Evolutionary conservation across 2,113 vertebrate species (phyloP), one percentile per base, ranked within the genome.

Genomic region (Brienomyrus longianalis): DNA sequence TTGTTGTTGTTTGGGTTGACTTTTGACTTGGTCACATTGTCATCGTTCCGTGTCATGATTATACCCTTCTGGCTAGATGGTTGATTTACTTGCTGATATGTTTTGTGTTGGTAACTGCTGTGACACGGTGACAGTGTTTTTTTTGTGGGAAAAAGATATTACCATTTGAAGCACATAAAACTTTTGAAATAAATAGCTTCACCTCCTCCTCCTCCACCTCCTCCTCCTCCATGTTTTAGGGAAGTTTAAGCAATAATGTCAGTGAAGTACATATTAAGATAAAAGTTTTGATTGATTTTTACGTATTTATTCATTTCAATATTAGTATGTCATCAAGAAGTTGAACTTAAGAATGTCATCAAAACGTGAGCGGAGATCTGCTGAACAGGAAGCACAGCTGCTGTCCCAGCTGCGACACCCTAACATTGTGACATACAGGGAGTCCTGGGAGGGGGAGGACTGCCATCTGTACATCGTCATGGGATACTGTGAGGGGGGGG

Each of bases 401-500:
- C 93, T 99, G 19, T 99, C 98, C 47, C 96, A 95, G 92, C 92
- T 99, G 90, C 96, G 96, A 52, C 98, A 99, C 90, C 98, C 98
- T 3, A 99, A 99, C 93, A 99, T 99, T 1, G 98, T 99, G 91
- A 98, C 97, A 23, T 99, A 99, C 94, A 96, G 96, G 86, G 98
- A 99, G 93, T 99, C 98, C 0, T 99, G 98, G 98, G 98, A 99
- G 92, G 98, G 97, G 39, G 95, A 96, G 0, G 97, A 98, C 59
- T 96, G 97, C 88, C 96, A 98, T 43, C 95, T 99, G 0, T 99
- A 99, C 88, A 99, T 99, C 0, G 98, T 97, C 80, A 99, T 99
- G 98, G 97, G 97, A 90, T 99, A 97, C 96, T 99, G 98, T 0
- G 98, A 99, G 95, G 98, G 98, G 47, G 98, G 98, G 21, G 98